phyloP scores from a whole-genome alignment of 2,797 vertebrate genomes.

The Rhincodon typus region DNA sequence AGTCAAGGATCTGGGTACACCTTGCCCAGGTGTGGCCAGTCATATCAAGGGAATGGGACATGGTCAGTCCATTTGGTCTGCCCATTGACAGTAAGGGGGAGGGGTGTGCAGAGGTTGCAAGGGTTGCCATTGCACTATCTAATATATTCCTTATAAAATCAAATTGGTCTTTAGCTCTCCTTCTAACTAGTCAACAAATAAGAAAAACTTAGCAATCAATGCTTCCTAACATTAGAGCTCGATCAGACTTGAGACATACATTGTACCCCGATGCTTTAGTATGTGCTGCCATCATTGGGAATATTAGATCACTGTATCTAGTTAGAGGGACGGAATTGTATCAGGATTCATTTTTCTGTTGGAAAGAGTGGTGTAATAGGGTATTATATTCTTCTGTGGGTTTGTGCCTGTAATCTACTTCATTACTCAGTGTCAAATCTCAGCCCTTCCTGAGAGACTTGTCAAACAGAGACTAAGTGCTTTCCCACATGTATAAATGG shows the following conservation, averaged over 20 bases:
- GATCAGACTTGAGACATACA: neutral
- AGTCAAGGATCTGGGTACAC: no score
- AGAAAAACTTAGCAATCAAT: neutral
- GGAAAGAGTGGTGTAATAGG: neutral
- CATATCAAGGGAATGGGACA: no score
- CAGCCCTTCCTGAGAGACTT: neutral
- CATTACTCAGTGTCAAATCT: neutral
- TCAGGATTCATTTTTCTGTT: neutral
- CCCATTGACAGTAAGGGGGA: no score
- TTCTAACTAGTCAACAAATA: neutral
- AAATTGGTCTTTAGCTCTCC: neutral
- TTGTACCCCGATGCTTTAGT: neutral
- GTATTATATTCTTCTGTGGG: neutral
- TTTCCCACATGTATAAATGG: conserved; percentile 3
- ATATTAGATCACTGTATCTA: neutral
- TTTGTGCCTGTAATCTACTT: neutral
- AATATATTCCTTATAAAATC: neutral
- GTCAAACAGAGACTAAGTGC: conserved; percentile 4
- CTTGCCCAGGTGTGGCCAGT: no score
- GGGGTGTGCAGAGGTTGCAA: no score
- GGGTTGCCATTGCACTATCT: neutral
- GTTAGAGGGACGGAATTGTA: neutral
- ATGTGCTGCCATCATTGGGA: neutral
- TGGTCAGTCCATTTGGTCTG: no score
- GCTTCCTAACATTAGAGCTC: neutral